A percentile compares a stretch with the other conserved stretches of the same genome.
Evolutionary conservation across 1,140 invertebrate genomes (phyloP).

Genomic region (Asbolus verrucosus): DNA sequence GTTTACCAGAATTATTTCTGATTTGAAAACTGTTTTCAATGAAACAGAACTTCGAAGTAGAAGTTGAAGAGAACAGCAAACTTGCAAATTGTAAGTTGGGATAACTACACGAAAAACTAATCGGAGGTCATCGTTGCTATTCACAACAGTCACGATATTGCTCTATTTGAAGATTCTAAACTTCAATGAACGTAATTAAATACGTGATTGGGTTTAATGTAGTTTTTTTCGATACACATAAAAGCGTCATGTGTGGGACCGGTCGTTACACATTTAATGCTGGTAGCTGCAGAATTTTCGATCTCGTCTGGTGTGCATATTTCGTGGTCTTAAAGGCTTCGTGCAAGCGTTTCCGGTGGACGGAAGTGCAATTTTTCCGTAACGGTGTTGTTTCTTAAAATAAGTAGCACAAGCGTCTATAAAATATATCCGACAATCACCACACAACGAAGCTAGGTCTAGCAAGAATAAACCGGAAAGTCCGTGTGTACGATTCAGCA

Average conservation of each 20-base stretch:
- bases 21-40: too few relatives aligned
- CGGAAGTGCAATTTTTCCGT: constrained; percentile 23
- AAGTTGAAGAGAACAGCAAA: too few relatives aligned
- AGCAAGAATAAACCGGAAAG: constrained; percentile 16
- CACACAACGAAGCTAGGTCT: background rate
- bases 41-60: too few relatives aligned
- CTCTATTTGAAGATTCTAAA: background rate
- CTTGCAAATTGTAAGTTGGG: constrained; percentile 15
- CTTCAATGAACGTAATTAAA: constrained; percentile 31
- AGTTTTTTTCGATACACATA: background rate
- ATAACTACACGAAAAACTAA: constrained; percentile 2
- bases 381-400: constrained; percentile 29
- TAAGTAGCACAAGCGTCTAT: background rate
- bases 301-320: background rate
- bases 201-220: constrained; percentile 23
- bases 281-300: too few relatives aligned
- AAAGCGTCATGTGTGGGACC: background rate
- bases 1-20: too few relatives aligned
- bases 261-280: background rate
- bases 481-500: constrained; percentile 14
- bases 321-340: background rate
- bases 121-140: constrained; percentile 7
- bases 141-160: constrained; percentile 25
- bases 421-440: constrained; percentile 25
- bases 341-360: background rate